Evolutionary conservation across 1,140 invertebrate species (phyloP).

Genomic region (Procambarus clarkii): DNA sequence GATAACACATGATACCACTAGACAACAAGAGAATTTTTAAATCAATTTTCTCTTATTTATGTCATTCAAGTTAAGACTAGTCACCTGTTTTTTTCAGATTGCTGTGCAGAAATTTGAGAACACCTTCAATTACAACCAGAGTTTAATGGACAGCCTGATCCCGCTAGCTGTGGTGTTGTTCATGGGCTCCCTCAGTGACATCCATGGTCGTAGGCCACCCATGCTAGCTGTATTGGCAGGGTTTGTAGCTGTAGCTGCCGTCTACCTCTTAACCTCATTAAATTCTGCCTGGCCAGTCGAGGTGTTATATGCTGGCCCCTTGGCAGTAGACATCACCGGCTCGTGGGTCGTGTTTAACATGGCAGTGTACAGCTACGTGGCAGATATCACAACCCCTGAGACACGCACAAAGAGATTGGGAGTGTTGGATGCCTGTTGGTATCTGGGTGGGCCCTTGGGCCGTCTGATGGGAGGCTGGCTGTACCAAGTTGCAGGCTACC

Average conservation of each 20-base stretch:
- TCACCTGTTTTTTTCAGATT: conserved; percentile 5
- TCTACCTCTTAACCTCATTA: conserved; percentile 73
- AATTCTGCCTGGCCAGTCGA: conserved; percentile 59
- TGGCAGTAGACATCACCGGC: conserved; percentile 75
- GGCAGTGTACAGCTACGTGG: conserved; percentile 76
- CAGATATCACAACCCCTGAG: conserved; percentile 74
- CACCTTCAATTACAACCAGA: conserved; percentile 69
- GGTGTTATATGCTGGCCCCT: conserved; percentile 74
- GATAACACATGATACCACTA: too few relatives aligned
- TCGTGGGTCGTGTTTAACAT: conserved; percentile 75
- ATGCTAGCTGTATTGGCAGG: conserved; percentile 75
- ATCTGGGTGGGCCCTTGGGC: conserved; percentile 63
- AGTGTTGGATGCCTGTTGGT: conserved; percentile 73
- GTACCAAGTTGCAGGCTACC: conserved; percentile 33
- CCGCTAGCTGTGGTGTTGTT: conserved; percentile 67
- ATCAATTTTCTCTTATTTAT: too few relatives aligned
- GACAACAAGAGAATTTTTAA: too few relatives aligned
- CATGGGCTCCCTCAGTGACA: conserved; percentile 74
- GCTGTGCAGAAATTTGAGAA: conserved; percentile 59
- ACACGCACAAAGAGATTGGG: conserved; percentile 75
- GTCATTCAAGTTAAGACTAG: too few relatives aligned
- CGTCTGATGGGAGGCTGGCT: conserved; percentile 66
- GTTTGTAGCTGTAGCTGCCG: conserved; percentile 71
- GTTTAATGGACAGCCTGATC: conserved; percentile 65
- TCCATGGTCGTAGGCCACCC: conserved; percentile 74